Evolutionary conservation across 1,140 invertebrate species (phyloP).

Genomic region (Bombus polaris): DNA sequence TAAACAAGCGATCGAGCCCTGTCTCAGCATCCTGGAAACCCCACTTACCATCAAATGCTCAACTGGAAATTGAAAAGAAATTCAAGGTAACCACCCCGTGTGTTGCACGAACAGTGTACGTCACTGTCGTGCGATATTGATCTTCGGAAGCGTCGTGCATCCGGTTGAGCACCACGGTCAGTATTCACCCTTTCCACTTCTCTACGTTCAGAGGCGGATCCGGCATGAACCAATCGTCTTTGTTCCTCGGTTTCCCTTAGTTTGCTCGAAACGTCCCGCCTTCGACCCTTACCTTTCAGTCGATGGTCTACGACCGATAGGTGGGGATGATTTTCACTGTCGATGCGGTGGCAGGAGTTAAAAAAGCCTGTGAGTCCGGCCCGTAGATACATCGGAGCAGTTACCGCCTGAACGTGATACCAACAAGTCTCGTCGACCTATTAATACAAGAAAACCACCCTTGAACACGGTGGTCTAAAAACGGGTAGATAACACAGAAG

Average conservation of each 20-base stretch:
- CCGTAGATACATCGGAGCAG: constrained; percentile 47
- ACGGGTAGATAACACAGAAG: no score
- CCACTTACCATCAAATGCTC: neutral
- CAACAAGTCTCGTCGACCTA: neutral
- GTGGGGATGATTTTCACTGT: constrained; percentile 63
- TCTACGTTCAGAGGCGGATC: constrained; percentile 48
- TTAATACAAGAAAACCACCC: neutral
- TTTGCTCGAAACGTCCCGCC: constrained; percentile 44
- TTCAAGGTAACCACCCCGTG: constrained; percentile 16
- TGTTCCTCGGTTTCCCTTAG: constrained; percentile 1
- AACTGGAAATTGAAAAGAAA: neutral
- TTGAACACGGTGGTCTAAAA: neutral
- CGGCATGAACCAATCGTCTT: constrained; percentile 39
- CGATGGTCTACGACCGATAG: constrained; percentile 36
- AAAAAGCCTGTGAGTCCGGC: constrained; percentile 62
- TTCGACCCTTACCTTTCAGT: constrained; percentile 48
- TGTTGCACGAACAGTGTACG: constrained; percentile 29
- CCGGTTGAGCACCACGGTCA: constrained; percentile 54
- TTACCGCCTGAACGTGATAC: neutral
- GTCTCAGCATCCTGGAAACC: neutral
- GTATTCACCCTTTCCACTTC: constrained; percentile 8
- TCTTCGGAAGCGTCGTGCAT: constrained; percentile 23
- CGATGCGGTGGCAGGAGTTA: constrained; percentile 57
- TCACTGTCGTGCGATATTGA: constrained; percentile 65
- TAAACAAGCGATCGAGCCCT: no score